A percentile compares a stretch with the other conserved stretches of the same genome.
phyloP scores from a whole-genome alignment of 2,888 invertebrate species.

The Caenorhabditis sp. region DNA sequence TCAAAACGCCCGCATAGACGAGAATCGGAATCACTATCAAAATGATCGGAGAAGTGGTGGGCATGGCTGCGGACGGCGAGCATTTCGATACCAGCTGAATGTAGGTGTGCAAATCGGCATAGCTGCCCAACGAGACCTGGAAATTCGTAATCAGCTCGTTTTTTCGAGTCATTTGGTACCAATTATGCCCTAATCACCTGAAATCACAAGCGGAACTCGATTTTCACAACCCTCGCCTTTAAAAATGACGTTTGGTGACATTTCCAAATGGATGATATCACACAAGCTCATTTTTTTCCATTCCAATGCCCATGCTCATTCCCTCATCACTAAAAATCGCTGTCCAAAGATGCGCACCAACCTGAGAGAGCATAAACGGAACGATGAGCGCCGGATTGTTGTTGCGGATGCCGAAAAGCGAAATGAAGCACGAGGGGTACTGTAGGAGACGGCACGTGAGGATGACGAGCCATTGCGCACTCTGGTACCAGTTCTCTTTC shows the following conservation, averaged over 20 bases:
- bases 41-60: conserved; percentile 43
- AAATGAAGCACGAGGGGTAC: conserved; percentile 40
- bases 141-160: neutral
- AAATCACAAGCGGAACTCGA: no score
- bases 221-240: no score
- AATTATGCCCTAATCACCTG: neutral
- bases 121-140: conserved; percentile 54
- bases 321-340: neutral
- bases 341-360: neutral
- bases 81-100: conserved; percentile 54
- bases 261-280: no score
- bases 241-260: no score
- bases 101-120: conserved; percentile 56
- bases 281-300: no score
- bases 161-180: neutral
- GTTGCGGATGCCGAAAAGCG: conserved; percentile 44
- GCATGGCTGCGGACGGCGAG: conserved; percentile 16
- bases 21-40: conserved; percentile 52
- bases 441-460: conserved; percentile 52
- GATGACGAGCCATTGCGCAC: conserved; percentile 51
- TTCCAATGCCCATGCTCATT: neutral
- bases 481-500: conserved; percentile 45
- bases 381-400: conserved; percentile 53
- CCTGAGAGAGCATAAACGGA: conserved; percentile 56
- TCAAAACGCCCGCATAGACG: conserved; percentile 37